Evolutionary conservation across 2,113 vertebrate species (phyloP).

Genomic region (Gavia stellata): DNA sequence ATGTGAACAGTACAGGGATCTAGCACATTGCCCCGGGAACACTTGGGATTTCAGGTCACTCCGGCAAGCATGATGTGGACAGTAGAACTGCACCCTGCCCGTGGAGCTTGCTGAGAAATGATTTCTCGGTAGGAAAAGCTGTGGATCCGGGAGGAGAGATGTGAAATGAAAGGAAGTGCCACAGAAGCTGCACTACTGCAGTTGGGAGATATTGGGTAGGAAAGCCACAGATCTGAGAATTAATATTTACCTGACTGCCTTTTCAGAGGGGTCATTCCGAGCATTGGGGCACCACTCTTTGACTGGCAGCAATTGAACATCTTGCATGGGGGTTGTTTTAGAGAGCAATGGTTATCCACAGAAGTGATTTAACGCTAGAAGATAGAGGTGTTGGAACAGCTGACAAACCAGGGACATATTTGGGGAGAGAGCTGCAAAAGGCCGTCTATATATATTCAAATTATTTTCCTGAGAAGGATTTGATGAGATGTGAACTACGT

Average conservation of each 20-base stretch:
- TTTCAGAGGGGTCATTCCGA: neutral
- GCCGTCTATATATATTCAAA: neutral
- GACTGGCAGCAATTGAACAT: neutral
- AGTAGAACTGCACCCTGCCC: neutral
- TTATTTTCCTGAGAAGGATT: neutral
- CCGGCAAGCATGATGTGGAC: neutral
- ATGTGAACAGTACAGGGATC: neutral
- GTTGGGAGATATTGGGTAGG: neutral
- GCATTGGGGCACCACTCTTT: neutral
- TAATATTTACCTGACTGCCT: neutral
- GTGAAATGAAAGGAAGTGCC: neutral
- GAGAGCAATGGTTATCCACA: neutral
- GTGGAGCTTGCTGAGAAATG: neutral
- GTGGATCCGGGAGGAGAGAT: neutral
- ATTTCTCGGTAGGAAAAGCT: neutral
- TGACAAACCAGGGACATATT: neutral
- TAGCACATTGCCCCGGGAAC: neutral
- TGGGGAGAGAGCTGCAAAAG: neutral
- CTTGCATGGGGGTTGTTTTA: neutral
- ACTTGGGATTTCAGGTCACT: neutral
- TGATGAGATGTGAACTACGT: conserved; percentile 18
- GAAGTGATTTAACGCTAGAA: neutral
- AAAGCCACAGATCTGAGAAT: neutral
- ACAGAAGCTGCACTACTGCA: neutral
- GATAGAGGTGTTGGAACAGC: neutral